These are phyloP conservation scores for Megalurothrips usitatus DNA, from an alignment of 2,888 invertebrate species.

Conservation along the genomic window DNA sequence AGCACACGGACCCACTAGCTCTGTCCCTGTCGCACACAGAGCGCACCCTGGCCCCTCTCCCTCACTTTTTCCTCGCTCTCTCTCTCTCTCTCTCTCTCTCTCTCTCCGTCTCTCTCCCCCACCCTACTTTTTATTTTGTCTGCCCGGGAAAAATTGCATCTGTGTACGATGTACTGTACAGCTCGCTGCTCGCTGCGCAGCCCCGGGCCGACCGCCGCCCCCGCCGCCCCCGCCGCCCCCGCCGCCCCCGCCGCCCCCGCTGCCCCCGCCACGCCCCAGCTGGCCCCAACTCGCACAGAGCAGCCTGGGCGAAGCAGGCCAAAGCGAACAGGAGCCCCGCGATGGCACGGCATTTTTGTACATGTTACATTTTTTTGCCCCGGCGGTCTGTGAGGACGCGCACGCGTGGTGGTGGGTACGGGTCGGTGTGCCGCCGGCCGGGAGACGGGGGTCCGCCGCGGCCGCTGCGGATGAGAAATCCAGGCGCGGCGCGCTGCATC, in stretches of 20 bases:
- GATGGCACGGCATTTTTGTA: background rate
- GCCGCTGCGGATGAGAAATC: background rate
- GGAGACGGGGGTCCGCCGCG: background rate
- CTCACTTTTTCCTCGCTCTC: background rate
- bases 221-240: background rate
- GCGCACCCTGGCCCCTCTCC: background rate
- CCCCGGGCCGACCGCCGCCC: too few relatives aligned
- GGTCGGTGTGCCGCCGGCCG: background rate
- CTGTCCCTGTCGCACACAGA: background rate
- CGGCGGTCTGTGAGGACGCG: background rate
- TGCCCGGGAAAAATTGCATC: conserved; percentile 24
- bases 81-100: background rate
- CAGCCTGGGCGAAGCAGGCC: background rate
- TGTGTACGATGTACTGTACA: conserved; percentile 19
- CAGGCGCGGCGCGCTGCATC: too few relatives aligned
- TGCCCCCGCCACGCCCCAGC: background rate
- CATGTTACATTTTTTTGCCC: background rate
- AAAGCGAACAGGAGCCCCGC: conserved; percentile 5
- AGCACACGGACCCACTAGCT: background rate
- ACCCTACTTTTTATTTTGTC: background rate
- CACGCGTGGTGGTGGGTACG: too few relatives aligned
- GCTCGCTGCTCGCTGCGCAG: background rate
- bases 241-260: background rate
- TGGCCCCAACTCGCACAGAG: background rate
- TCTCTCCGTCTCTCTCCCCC: background rate